These are phyloP conservation scores for Drosophila rellima DNA, from an alignment of 2,888 invertebrate species.

Conservation along the genomic window DNA sequence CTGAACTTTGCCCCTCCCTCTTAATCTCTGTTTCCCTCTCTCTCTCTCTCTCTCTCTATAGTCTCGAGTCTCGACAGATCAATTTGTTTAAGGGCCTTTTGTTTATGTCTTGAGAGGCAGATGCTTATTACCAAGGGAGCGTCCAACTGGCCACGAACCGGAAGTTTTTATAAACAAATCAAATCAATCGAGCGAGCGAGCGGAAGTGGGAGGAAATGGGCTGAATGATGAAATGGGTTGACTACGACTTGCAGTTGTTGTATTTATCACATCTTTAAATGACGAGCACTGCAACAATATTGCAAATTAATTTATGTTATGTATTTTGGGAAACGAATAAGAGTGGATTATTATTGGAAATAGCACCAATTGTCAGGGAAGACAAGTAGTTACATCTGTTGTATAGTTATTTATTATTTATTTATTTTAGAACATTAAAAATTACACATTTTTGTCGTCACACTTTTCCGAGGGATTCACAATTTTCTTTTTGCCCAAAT, in stretches of 20 bases:
- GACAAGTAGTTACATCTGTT: background rate
- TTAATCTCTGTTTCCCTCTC: background rate
- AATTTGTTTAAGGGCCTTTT: slow-evolving; percentile 61
- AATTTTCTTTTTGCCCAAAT: background rate
- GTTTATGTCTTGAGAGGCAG: slow-evolving; percentile 42
- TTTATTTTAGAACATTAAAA: no score
- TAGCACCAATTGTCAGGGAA: slow-evolving; percentile 27
- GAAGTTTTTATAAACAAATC: slow-evolving; percentile 78
- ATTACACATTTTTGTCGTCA: no score
- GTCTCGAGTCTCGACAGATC: slow-evolving; percentile 6
- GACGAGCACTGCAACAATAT: slow-evolving; percentile 39
- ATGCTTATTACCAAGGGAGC: slow-evolving; percentile 29
- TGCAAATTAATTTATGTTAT: slow-evolving; percentile 49
- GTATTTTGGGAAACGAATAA: slow-evolving; percentile 9
- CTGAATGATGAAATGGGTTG: slow-evolving; percentile 13
- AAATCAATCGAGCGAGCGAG: slow-evolving; percentile 47
- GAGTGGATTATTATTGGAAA: slow-evolving; percentile 19
- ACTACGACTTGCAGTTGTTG: slow-evolving; percentile 1
- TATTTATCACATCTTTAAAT: slow-evolving; percentile 48
- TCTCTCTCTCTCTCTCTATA: background rate
- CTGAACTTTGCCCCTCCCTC: slow-evolving; percentile 58
- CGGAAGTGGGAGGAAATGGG: slow-evolving; percentile 75
- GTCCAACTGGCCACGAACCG: slow-evolving; percentile 54
- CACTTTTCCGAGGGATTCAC: background rate
- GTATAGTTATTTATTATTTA: background rate